Evolutionary conservation across 2,797 vertebrate species (phyloP), one percentile per base, ranked within the genome.

Genomic region (Presbytis comata): DNA sequence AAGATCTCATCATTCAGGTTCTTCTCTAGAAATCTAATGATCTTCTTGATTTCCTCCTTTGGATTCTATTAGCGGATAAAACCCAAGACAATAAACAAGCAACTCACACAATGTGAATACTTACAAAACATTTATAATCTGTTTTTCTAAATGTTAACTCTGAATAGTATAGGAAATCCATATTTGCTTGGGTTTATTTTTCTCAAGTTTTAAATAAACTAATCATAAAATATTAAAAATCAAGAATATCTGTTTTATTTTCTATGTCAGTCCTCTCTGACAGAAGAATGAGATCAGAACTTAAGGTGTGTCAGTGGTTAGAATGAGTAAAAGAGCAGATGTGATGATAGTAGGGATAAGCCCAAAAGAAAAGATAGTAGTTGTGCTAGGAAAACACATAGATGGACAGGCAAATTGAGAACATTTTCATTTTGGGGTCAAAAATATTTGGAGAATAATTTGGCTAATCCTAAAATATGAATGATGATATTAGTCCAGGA

Each of bases 41-140:
- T 99, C 96, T 99, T 99, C 97, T 98, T 98, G 72, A 99, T 98
- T 98, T 99, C 99, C 39, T 98, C 98, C 2, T 98, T 98, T 94
- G 99, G 99, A 98, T 99, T 99, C 99, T 99, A 86, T 8, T 17
- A 9, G 39, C 90, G 78, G 12, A 12, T 85, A 53, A 89, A 67
- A 76, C 1, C 8, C 57, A 81, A 93, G 24, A 76, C 89, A 85
- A 88, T 55, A 44, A 96, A 21, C 3, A 61, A 79, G 26, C 36
- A 95, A 83, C 55, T 90, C 39, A 64, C 3, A 64, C 80, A 92
- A 55, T 86, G 30, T 90, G 36, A 75, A 75, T 80, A 88, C 16
- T 26, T 55, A 44, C 33, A 24, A 2, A 72, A 22, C 4, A 22
- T 95, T 76, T 96, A 48, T 55, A 55, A 67, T 22, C 21, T 30